Evolutionary conservation across 2,797 vertebrate genomes (phyloP).

Genomic region (Chiroxiphia lanceolata): DNA sequence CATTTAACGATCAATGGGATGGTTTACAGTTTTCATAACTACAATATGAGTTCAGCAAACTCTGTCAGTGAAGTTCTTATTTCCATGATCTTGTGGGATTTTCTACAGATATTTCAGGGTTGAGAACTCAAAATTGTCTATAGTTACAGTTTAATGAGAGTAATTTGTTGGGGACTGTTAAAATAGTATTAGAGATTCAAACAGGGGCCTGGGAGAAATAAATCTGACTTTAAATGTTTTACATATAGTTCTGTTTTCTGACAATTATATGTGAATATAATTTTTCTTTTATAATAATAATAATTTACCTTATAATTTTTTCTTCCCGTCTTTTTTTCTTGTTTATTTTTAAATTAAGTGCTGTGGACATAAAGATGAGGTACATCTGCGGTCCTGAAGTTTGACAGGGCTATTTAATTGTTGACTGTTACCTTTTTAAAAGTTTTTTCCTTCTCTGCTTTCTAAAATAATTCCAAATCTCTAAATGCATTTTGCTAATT

Average conservation of each 20-base stretch:
- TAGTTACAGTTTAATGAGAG: neutral
- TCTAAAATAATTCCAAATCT: neutral
- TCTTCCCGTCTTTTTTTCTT: neutral
- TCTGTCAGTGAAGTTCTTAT: neutral
- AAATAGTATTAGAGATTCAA: neutral
- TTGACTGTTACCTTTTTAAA: neutral
- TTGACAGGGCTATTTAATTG: neutral
- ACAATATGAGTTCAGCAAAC: neutral
- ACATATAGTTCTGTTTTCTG: neutral
- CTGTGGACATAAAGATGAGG: neutral
- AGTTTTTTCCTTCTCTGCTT: neutral
- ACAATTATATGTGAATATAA: neutral
- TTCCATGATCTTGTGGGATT: fast-evolving
- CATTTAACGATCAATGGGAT: neutral
- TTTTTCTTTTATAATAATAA: neutral
- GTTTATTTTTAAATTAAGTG: neutral
- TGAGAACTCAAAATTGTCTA: neutral
- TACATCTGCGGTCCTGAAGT: neutral
- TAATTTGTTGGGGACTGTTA: neutral
- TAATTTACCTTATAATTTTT: neutral
- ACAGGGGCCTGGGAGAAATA: neutral
- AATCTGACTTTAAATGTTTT: neutral
- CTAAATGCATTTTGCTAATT: neutral
- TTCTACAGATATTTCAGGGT: neutral
- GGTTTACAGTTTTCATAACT: neutral